Evolutionary conservation across 2,888 invertebrate species (phyloP).

Genomic region (Dryococelus australis): DNA sequence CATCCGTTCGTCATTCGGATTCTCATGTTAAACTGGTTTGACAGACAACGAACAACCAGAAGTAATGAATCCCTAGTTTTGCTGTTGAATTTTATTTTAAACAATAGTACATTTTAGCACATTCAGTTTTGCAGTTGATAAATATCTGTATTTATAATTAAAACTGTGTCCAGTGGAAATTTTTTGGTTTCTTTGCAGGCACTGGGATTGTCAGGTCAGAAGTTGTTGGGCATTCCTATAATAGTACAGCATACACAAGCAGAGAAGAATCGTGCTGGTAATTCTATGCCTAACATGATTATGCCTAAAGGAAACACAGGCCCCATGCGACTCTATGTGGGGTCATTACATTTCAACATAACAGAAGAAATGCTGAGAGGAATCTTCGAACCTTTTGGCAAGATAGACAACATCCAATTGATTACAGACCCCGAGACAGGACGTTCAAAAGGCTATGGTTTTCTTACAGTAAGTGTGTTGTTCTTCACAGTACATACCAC

Average conservation of each 20-base stretch:
- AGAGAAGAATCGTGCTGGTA: constrained; percentile 92
- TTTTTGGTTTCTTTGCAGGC: constrained; percentile 68
- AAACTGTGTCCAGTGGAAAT: too few relatives aligned
- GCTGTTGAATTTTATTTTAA: too few relatives aligned
- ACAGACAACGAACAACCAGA: too few relatives aligned
- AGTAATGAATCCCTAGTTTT: too few relatives aligned
- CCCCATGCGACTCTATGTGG: constrained; percentile 96
- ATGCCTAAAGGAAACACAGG: constrained; percentile 90
- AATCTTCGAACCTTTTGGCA: constrained; percentile 99
- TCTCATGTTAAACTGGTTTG: too few relatives aligned
- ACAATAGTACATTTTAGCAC: too few relatives aligned
- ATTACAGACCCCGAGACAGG: constrained; percentile 96
- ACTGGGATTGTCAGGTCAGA: constrained; percentile 94
- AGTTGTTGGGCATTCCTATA: constrained; percentile 93
- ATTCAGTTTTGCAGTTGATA: too few relatives aligned
- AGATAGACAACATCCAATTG: constrained; percentile 93
- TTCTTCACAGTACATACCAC: not conserved
- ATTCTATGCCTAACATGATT: constrained; percentile 77
- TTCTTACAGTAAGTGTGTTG: constrained; percentile 81
- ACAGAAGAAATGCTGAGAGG: constrained; percentile 98
- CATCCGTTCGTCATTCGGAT: too few relatives aligned
- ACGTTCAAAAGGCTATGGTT: constrained; percentile 96
- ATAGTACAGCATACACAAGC: constrained; percentile 97
- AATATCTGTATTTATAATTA: too few relatives aligned
- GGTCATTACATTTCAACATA: constrained; percentile 97